Evolutionary conservation across 1,140 invertebrate genomes (phyloP).

Genomic region (Bombus polaris): DNA sequence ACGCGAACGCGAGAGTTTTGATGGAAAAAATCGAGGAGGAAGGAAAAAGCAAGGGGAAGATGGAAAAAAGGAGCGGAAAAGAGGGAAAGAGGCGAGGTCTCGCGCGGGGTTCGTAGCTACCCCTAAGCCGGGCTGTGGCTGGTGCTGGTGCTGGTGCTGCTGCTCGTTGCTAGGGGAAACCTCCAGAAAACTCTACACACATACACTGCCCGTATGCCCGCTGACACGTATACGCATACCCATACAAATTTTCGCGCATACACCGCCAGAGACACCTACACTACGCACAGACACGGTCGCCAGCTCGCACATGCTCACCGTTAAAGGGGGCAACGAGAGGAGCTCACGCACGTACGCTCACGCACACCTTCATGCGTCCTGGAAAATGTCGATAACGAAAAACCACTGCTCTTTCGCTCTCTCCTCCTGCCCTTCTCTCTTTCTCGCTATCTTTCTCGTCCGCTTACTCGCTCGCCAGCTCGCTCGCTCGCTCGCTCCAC

Average conservation of each 20-base stretch:
- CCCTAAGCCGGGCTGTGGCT: slow-evolving; percentile 80
- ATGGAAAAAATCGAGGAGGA: background rate
- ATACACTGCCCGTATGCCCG: slow-evolving; percentile 59
- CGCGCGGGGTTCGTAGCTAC: slow-evolving; percentile 79
- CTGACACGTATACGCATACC: slow-evolving; percentile 58
- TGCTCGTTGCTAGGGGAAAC: slow-evolving; percentile 82
- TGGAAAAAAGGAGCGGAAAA: background rate
- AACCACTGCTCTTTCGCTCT: slow-evolving; percentile 73
- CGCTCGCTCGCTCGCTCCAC: slow-evolving; percentile 24
- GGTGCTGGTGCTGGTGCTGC: slow-evolving; percentile 71
- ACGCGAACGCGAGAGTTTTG: background rate
- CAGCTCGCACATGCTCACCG: slow-evolving; percentile 25
- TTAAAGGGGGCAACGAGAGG: slow-evolving; percentile 60
- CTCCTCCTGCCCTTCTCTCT: slow-evolving; percentile 12
- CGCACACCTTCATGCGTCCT: slow-evolving; percentile 70
- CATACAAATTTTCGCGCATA: slow-evolving; percentile 59
- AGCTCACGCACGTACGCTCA: slow-evolving; percentile 70
- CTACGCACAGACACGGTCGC: slow-evolving; percentile 29
- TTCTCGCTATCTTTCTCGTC: background rate
- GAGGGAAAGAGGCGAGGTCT: slow-evolving; percentile 53
- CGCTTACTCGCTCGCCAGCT: slow-evolving; percentile 24
- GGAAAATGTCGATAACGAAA: slow-evolving; percentile 83
- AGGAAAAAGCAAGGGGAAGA: background rate
- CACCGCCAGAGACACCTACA: slow-evolving; percentile 46
- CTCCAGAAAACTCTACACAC: slow-evolving; percentile 81